Base-by-base conservation (phyloP, 2,113 vertebrate genomes). In the Phocoena phocoena region DNA sequence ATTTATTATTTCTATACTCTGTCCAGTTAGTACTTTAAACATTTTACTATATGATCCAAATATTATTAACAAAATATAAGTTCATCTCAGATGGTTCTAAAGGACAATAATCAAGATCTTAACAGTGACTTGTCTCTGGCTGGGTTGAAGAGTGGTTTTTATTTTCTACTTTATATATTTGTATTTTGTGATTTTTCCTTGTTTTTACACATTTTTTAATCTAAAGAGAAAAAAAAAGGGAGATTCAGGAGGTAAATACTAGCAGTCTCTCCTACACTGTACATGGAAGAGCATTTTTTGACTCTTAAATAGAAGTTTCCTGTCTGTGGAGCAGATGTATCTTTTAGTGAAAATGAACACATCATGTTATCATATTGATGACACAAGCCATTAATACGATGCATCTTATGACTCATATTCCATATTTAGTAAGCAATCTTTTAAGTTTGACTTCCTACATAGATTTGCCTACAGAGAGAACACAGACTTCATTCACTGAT, bases 1-100 rank as follows among this genome's bases (percentile, higher is more conserved):
- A 81, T 58, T 73, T 95, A 85, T 33, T 88, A 55, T 80, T 88
- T 87, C 82, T 79, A 63, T 70, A 60, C 36, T 95, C 44, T 77
- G 89, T 73, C 93, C 44, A 47, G 93, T 65, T 0, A 82, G 21
- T 73, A 38, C 41, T 95, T 88, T 23, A 73, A 94, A 55, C 25
- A 85, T 25, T 80, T 86, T 12, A 62, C 41, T 23, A 80, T 9
- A 65, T 58, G 44, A 89, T 28, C 47, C 68, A 88, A 25, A 63
- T 65, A 58, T 36, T 38, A 21, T 53, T 77, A 65, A 77, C 10
- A 77, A 60, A 47, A 76, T 68, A 18, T 71, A 85, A 90, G 13
- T 62, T 28, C 20, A 95, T 33, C 33, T 58, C 25, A 85, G 23
- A 50, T 62, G 38, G 8, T 62, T 85, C 38, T 70, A 60, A 90